phyloP scores from a whole-genome alignment of 2,888 invertebrate genomes.

The Agonopterix heracliana region DNA sequence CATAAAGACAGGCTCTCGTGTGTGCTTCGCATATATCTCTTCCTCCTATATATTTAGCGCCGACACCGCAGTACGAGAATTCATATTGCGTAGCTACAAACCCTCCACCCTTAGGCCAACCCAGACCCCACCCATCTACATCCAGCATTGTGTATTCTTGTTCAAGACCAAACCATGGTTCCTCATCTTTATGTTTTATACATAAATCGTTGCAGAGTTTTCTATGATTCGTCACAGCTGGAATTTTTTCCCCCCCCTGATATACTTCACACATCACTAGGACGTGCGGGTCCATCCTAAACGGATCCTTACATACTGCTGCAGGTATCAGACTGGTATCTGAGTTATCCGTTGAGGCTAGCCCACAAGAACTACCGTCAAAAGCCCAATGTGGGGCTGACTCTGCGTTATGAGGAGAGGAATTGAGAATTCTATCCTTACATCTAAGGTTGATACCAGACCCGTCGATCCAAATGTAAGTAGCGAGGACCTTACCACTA shows the following conservation, averaged over 20 bases:
- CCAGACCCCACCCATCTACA: slow-evolving; percentile 90
- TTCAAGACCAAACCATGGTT: slow-evolving; percentile 95
- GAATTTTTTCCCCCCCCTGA: slow-evolving; percentile 80
- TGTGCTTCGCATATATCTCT: slow-evolving; percentile 96
- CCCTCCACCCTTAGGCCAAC: slow-evolving; percentile 95
- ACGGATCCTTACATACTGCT: slow-evolving; percentile 93
- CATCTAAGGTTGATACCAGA: slow-evolving; percentile 82
- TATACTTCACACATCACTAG: slow-evolving; percentile 91
- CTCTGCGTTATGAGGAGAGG: slow-evolving; percentile 74
- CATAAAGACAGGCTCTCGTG: slow-evolving; percentile 86
- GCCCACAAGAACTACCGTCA: slow-evolving; percentile 94
- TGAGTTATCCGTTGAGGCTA: slow-evolving; percentile 88
- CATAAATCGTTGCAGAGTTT: slow-evolving; percentile 82
- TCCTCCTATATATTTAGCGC: slow-evolving; percentile 93
- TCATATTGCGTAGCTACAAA: slow-evolving; percentile 94
- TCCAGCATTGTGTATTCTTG: slow-evolving; percentile 94
- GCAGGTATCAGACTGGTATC: slow-evolving; percentile 92
- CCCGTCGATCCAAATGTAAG: slow-evolving; percentile 88
- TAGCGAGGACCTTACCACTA: slow-evolving; percentile 78
- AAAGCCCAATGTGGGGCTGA: slow-evolving; percentile 89
- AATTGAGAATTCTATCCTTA: slow-evolving; percentile 81
- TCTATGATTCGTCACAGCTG: slow-evolving; percentile 84
- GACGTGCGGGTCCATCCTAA: slow-evolving; percentile 90
- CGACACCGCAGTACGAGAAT: slow-evolving; percentile 92
- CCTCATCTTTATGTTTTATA: slow-evolving; percentile 78